phyloP scores from a whole-genome alignment of 2,113 vertebrate species.

The Gobiocypris rarus region DNA sequence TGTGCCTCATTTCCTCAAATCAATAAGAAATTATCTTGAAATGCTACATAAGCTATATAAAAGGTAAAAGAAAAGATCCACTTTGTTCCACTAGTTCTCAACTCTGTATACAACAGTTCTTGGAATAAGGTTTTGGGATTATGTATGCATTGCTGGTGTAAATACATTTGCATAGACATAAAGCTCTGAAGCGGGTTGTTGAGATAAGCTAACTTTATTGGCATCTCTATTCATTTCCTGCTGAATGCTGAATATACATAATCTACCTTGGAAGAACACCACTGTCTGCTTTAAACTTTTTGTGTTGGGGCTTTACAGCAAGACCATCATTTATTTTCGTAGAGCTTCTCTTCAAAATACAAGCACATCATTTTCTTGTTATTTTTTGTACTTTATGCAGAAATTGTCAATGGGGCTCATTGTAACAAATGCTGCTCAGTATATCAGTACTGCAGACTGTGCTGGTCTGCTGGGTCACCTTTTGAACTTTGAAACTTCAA shows the following conservation, averaged over 20 bases:
- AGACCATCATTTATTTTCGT: constrained; percentile 33
- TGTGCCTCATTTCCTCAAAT: constrained; percentile 34
- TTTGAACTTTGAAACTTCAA: neutral
- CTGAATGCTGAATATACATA: constrained; percentile 20
- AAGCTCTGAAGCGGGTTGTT: neutral
- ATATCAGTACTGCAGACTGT: neutral
- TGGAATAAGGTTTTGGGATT: neutral
- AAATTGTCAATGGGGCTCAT: neutral
- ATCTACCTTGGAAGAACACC: neutral
- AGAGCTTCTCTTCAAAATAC: neutral
- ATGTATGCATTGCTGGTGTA: neutral
- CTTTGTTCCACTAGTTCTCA: neutral
- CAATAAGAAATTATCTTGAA: neutral
- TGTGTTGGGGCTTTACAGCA: constrained; percentile 4
- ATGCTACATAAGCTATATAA: no score
- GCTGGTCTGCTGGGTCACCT: neutral
- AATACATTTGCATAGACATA: constrained; percentile 1
- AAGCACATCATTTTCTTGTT: no score
- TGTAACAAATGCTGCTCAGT: neutral
- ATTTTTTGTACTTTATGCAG: neutral
- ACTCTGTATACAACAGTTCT: neutral
- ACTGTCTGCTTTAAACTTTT: neutral
- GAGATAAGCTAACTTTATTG: constrained; percentile 30
- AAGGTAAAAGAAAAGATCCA: neutral
- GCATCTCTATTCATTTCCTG: constrained; percentile 24